These are phyloP conservation scores for Ceuthmochares aereus DNA, from an alignment of 2,113 vertebrate genomes.

Conservation along the genomic window DNA sequence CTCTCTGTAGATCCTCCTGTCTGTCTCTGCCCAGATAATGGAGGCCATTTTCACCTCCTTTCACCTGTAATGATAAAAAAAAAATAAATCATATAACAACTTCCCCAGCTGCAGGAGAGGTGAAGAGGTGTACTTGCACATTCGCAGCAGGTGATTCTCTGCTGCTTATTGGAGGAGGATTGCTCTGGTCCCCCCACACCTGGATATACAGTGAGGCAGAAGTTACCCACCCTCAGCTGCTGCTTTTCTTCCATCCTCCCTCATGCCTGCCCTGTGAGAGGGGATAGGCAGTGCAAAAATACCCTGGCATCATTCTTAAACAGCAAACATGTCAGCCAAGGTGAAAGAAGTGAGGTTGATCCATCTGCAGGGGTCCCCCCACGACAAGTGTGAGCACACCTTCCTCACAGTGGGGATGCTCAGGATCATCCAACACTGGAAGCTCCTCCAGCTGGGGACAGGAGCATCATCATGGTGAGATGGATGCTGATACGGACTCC, in stretches of 20 bases:
- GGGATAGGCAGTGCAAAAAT: not conserved
- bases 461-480: not conserved
- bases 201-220: not conserved
- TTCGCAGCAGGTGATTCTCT: not conserved
- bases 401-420: not conserved
- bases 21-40: not conserved
- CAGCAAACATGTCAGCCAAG: not conserved
- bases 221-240: rapidly evolving
- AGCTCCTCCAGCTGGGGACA: not conserved
- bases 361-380: rapidly evolving
- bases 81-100: not conserved
- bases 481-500: not conserved
- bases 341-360: not conserved
- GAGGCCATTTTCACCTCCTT: slow-evolving; percentile 60
- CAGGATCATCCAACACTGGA: not conserved
- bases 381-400: rapidly evolving
- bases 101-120: not conserved
- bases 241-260: not conserved
- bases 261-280: not conserved
- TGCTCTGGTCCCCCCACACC: rapidly evolving
- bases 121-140: not conserved
- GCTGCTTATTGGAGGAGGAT: not conserved
- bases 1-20: not conserved
- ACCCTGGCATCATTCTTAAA: rapidly evolving
- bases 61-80: not conserved